Conservation (phyloP, 2,113 vertebrate species). For the Sciurus niger region DNA sequence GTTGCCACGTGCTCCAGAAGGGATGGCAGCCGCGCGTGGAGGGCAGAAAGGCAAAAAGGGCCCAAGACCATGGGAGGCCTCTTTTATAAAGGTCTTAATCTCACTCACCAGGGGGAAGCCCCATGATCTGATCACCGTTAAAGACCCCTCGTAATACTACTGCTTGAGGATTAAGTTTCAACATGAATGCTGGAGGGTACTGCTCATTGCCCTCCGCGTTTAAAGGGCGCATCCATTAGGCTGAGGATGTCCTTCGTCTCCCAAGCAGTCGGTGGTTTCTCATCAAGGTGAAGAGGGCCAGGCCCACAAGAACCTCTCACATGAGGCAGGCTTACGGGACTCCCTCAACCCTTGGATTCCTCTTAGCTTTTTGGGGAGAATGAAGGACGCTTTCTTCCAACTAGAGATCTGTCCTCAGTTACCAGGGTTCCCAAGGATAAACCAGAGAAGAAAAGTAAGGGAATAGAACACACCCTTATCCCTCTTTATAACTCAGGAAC, state of each 20-base stretch:
- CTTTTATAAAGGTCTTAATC: background rate
- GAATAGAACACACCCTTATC: background rate
- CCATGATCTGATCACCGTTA: too few relatives aligned
- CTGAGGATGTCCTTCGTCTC: background rate
- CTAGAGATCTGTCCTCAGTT: background rate
- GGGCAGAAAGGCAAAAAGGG: background rate
- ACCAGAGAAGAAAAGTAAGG: background rate
- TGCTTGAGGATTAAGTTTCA: background rate
- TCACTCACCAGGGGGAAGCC: background rate
- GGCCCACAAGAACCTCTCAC: background rate
- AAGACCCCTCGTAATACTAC: background rate
- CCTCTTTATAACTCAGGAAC: background rate
- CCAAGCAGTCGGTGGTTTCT: background rate
- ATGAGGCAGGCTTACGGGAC: background rate
- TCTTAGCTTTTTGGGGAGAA: background rate
- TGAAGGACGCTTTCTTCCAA: background rate
- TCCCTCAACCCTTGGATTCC: background rate
- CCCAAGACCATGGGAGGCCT: background rate
- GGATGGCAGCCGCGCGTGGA: too few relatives aligned
- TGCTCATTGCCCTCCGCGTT: background rate
- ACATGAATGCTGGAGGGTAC: background rate
- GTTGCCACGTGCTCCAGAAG: too few relatives aligned
- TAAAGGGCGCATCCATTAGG: background rate
- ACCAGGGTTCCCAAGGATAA: background rate
- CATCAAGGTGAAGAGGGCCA: background rate